Base-by-base conservation (phyloP, 2,797 vertebrate genomes). In the Alfaro cultratus region DNA sequence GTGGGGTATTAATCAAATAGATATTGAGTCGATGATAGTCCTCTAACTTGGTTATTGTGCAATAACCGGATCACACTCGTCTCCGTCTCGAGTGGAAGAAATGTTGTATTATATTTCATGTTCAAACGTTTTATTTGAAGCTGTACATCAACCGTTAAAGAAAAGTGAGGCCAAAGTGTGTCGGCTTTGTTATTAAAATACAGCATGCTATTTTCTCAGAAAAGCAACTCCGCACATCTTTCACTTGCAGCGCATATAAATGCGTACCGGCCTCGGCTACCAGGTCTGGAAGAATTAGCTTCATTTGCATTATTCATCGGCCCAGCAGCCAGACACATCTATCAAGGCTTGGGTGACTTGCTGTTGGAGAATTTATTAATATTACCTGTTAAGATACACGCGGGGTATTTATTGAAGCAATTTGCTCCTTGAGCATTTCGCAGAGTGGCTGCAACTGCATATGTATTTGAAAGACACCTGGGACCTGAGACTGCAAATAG, bases 301-400 rank as follows among this genome's bases (percentile, higher is more conserved):
- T 91, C n/a, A 93, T 94, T 93, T 94, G 87, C 89, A 92, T 92
- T 94, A 95, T 94, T 94, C 92, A 93, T 93, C 74, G 79, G 82
- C 85, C 85, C 55, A 80, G 84, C 85, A 90, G 88, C 75, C 85
- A 92, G 85, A 89, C 86, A 39, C 92, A 93, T 94, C 87, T 87
- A 91, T 95, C 89, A 93, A 83, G 78, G 83, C 86, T 73, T 47
- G 83, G 86, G 87, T 87, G 90, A 90, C 83, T 90, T 79, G 79
- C 84, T n/a, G 70, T 86, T 75, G 84, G 81, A 84, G 85, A 93
- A 92, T 92, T 90, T 87, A 80, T 86, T 92, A 92, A 93, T 89
- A 92, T 93, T 83, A 91, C 87, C 87, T 90, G 87, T 91, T 87
- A 85, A 86, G 83, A 90, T 87, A 87, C 80, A 86, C 81, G 80